Conservation (phyloP, 2,113 vertebrate genomes). For the Chionis minor region DNA sequence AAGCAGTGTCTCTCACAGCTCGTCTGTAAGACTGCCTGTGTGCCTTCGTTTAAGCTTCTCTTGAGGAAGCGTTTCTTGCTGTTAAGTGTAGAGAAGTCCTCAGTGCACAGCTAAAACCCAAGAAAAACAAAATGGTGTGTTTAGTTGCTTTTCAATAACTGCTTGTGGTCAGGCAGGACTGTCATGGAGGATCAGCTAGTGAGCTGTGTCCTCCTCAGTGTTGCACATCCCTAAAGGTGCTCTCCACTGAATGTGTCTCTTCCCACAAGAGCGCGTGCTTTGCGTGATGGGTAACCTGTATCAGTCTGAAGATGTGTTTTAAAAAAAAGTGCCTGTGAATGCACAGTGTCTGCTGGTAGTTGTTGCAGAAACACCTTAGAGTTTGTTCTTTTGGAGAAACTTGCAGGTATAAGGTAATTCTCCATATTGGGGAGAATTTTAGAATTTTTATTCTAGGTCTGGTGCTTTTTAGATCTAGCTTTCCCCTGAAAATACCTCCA, state of each 20-base stretch:
- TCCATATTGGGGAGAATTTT: neutral
- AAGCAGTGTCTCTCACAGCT: neutral
- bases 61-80: neutral
- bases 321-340: neutral
- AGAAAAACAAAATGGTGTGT: fast-evolving
- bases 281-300: fast-evolving
- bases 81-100: neutral
- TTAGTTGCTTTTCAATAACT: neutral
- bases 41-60: neutral
- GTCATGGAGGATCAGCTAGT: neutral
- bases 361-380: neutral
- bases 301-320: neutral
- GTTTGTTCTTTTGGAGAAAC: neutral
- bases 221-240: neutral
- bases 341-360: neutral
- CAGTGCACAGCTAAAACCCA: neutral
- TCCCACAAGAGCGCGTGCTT: neutral
- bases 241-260: neutral
- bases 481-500: neutral
- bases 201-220: fast-evolving
- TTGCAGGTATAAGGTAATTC: neutral
- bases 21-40: neutral
- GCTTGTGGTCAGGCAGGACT: neutral
- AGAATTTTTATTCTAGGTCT: neutral
- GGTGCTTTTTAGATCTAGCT: neutral